Conservation (phyloP, 2,797 vertebrate species). For the Tadarida brasiliensis region DNA sequence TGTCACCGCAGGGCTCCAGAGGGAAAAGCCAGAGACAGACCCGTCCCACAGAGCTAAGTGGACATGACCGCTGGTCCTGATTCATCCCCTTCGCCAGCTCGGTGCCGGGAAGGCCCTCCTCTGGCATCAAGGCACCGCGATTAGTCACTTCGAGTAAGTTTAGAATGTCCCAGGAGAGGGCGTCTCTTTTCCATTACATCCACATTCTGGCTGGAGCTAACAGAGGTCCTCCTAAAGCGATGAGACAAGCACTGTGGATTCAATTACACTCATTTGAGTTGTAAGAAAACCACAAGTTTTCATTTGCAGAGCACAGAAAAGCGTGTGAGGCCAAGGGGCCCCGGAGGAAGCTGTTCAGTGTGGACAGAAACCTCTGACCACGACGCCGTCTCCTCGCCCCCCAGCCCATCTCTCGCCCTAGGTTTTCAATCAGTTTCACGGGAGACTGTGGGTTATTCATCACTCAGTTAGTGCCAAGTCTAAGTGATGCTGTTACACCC, state of each 20-base stretch:
- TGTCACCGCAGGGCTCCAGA: background rate
- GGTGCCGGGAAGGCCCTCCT: background rate
- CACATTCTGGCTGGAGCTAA: background rate
- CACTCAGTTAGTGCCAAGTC: background rate
- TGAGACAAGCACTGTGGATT: background rate
- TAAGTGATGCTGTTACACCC: background rate
- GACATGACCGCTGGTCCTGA: background rate
- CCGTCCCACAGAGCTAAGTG: background rate
- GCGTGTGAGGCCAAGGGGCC: background rate
- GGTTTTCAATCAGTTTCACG: background rate
- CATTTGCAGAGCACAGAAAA: background rate
- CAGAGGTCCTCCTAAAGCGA: background rate
- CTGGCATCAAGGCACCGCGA: background rate
- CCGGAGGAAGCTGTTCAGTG: background rate
- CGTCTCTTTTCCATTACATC: constrained; percentile 30
- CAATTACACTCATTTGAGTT: constrained; percentile 22
- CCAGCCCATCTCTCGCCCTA: background rate
- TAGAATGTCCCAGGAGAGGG: constrained; percentile 18
- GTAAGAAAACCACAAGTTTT: background rate
- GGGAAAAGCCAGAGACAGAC: background rate
- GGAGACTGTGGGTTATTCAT: background rate
- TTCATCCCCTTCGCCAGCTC: background rate
- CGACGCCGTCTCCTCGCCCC: background rate
- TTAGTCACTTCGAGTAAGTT: constrained; percentile 13
- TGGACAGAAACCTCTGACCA: background rate